Evolutionary conservation across 2,888 invertebrate species (phyloP).

Genomic region (Craniophora ligustri): DNA sequence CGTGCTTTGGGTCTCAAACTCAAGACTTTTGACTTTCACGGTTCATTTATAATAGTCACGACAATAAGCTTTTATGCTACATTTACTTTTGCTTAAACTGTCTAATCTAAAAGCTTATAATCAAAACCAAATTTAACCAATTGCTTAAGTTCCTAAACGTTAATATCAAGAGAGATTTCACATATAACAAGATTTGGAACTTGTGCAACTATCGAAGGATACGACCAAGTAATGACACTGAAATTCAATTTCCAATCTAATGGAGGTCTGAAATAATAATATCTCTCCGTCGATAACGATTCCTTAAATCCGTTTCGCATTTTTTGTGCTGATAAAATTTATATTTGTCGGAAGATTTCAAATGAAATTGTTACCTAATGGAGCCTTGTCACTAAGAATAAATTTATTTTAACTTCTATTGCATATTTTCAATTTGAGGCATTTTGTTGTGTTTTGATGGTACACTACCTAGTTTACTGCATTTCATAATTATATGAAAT

Average conservation of each 20-base stretch:
- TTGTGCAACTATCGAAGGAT: constrained; percentile 15
- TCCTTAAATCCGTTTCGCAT: constrained; percentile 21
- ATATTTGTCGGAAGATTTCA: constrained; percentile 23
- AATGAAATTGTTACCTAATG: constrained; percentile 8
- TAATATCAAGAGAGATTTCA: background rate
- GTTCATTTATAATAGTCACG: too few species aligned
- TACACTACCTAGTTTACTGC: too few species aligned
- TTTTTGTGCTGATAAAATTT: constrained; percentile 17
- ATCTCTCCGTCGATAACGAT: constrained; percentile 17
- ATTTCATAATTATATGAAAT: too few species aligned
- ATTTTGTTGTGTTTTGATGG: background rate
- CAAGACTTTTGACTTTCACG: too few species aligned
- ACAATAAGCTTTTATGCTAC: too few species aligned
- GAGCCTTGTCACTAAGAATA: background rate
- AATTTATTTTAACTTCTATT: constrained; percentile 1
- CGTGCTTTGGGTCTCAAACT: too few species aligned
- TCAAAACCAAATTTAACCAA: too few species aligned
- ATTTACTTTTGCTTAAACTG: too few species aligned
- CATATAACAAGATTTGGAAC: background rate
- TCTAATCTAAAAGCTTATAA: too few species aligned
- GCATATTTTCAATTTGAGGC: background rate
- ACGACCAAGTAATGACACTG: constrained; percentile 18
- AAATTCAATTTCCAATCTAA: constrained; percentile 34
- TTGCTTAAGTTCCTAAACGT: too few species aligned
- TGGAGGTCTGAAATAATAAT: constrained; percentile 32